Conservation (phyloP, 2,888 invertebrate genomes). For the Drosophila trichaetosa region DNA sequence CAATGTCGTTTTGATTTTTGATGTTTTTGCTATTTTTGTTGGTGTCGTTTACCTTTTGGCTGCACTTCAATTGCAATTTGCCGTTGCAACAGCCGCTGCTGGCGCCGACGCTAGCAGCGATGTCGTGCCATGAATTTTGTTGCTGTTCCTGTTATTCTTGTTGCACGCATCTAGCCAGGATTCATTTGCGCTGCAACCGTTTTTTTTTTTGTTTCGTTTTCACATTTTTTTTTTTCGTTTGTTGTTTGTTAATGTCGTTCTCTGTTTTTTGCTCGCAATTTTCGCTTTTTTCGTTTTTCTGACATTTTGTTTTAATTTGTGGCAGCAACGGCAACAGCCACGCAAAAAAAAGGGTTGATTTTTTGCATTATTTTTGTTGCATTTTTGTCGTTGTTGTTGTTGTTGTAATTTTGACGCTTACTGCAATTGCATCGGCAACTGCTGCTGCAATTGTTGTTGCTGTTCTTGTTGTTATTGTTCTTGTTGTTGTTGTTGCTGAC, state of each 20-base stretch:
- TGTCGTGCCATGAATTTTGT: constrained; percentile 39
- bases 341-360: constrained; percentile 74
- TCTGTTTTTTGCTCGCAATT: constrained; percentile 50
- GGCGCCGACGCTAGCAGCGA: constrained; percentile 27
- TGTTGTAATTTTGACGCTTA: constrained; percentile 72
- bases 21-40: constrained; percentile 38
- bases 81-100: constrained; percentile 57
- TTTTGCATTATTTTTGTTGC: constrained; percentile 62
- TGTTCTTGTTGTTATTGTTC: constrained; percentile 42
- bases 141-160: constrained; percentile 40
- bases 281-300: constrained; percentile 61
- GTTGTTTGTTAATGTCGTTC: constrained; percentile 53
- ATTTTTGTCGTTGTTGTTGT: constrained; percentile 47
- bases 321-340: constrained; percentile 57
- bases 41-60: constrained; percentile 82
- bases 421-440: constrained; percentile 68
- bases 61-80: constrained; percentile 79
- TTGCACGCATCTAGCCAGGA: constrained; percentile 73
- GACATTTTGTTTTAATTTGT: constrained; percentile 82
- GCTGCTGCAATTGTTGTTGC: constrained; percentile 24
- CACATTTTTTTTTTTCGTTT: constrained; percentile 30
- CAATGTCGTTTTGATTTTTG: constrained; percentile 77
- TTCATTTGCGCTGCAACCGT: constrained; percentile 65
- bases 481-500: constrained; percentile 53
- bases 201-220: constrained; percentile 39